Percentiles rank a stretch among this genome's conserved stretches.
These are phyloP conservation scores for Anguilla rostrata DNA, from an alignment of 2,113 vertebrate genomes.

Conservation along the genomic window DNA sequence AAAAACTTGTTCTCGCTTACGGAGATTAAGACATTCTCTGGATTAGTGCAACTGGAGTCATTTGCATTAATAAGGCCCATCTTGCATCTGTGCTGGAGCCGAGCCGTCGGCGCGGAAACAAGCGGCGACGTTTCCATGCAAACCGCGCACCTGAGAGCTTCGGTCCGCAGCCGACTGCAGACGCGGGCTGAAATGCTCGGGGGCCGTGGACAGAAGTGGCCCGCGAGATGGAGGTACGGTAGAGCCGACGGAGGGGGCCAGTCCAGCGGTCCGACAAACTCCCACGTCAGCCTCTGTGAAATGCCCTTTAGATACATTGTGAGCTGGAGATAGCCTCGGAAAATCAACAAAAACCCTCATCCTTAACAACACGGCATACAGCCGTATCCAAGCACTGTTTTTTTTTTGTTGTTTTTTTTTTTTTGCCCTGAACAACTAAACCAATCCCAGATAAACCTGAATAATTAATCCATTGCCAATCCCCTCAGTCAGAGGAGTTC, in stretches of 20 bases:
- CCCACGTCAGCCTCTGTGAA: neutral
- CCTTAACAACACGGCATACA: neutral
- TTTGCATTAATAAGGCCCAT: neutral
- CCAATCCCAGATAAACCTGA: conserved; percentile 14
- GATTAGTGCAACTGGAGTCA: neutral
- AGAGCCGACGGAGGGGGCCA: neutral
- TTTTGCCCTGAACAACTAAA: neutral
- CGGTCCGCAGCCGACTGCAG: neutral
- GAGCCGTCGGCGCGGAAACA: neutral
- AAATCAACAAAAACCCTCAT: neutral
- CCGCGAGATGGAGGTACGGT: neutral
- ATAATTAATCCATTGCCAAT: conserved; percentile 11
- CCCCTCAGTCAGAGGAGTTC: conserved; percentile 8
- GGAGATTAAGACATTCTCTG: conserved; percentile 3
- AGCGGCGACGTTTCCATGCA: neutral
- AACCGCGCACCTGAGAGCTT: neutral
- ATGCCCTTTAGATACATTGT: neutral
- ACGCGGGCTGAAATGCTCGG: neutral
- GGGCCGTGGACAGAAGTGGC: neutral
- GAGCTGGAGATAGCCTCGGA: neutral
- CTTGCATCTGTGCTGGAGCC: neutral
- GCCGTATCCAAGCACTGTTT: neutral
- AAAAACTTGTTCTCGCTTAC: neutral
- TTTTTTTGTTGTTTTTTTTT: too few species aligned
- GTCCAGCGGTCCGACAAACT: neutral